Evolutionary conservation across 30 jellyfish, hydroid and myxozoan genomes (phyloP).

Genomic region (Nemopilema nomurai): DNA sequence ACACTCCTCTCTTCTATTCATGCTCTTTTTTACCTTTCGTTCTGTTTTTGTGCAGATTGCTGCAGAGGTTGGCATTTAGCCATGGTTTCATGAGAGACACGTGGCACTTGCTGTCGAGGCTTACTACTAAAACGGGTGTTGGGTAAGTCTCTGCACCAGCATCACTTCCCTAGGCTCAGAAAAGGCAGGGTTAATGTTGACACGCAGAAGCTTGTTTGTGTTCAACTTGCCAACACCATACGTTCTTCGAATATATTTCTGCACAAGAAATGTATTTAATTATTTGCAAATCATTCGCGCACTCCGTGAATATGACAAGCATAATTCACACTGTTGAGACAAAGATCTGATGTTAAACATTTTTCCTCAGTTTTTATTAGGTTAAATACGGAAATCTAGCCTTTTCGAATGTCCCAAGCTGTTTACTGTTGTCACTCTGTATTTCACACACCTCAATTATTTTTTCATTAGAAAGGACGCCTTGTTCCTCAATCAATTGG

Average conservation of each 20-base stretch:
- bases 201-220: no score
- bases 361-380: no score
- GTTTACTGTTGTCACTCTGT: not conserved
- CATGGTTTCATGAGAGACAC: constrained; percentile 56
- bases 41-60: constrained; percentile 28
- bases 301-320: no score
- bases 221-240: no score
- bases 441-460: not conserved
- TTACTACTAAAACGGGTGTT: constrained; percentile 45
- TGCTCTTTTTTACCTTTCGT: not conserved
- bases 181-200: no score
- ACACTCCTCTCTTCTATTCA: not conserved
- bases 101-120: constrained; percentile 49
- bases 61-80: constrained; percentile 76
- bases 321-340: no score
- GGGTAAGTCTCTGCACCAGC: constrained; percentile 76
- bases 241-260: no score
- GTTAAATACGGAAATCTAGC: not conserved
- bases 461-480: constrained; percentile 53
- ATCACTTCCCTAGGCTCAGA: no score
- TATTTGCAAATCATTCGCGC: no score
- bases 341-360: no score
- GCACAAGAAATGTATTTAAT: no score
- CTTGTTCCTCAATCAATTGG: constrained; percentile 32
- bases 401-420: not conserved